These are phyloP conservation scores for Muntiacus reevesi DNA, from an alignment of 2,113 vertebrate genomes.

Conservation along the genomic window DNA sequence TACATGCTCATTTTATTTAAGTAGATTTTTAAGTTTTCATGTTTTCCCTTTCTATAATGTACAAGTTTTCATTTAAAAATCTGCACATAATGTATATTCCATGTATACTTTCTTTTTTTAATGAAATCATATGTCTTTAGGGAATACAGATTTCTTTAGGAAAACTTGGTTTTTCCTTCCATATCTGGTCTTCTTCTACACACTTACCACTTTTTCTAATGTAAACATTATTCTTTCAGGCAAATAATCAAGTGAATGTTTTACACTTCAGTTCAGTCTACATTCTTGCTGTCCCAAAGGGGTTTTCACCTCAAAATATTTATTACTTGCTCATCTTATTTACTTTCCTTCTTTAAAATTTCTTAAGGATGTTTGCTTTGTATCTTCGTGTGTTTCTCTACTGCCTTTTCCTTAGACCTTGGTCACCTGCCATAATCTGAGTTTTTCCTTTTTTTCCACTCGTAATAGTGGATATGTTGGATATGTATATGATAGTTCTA, in stretches of 20 bases:
- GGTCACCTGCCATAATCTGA: background rate
- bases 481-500: background rate
- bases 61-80: background rate
- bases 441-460: background rate
- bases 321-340: conserved; percentile 16
- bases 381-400: background rate
- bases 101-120: background rate
- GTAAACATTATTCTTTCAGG: conserved; percentile 10
- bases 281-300: conserved; percentile 16
- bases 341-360: conserved; percentile 30
- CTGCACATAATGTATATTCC: background rate
- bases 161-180: background rate
- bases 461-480: background rate
- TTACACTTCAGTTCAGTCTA: background rate
- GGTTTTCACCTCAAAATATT: background rate
- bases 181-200: background rate
- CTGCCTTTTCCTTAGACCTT: background rate
- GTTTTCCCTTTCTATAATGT: background rate
- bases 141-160: background rate
- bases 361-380: background rate
- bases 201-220: background rate
- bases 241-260: conserved; percentile 25
- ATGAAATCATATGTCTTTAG: background rate
- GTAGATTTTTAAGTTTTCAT: background rate
- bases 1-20: background rate